Base-by-base conservation (phyloP, 92 coral and sea anemone species). In the Nematostella vectensis region DNA sequence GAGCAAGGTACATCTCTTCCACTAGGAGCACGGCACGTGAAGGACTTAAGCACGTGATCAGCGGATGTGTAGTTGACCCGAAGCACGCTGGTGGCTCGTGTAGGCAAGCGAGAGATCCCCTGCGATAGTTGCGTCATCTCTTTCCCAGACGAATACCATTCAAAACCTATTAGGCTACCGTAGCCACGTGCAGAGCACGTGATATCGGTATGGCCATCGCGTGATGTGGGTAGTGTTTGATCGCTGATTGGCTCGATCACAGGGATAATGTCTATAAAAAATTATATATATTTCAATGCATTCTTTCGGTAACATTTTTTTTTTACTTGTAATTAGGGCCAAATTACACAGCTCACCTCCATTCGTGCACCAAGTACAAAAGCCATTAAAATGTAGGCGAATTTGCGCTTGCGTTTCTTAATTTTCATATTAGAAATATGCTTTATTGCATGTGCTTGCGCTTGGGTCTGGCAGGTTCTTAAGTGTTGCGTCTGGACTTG, bases 51-150 rank as follows among this genome's bases (percentile, higher is more conserved):
- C 16, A 58, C 31, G 0, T 55, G 23, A 2, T 55, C 61, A 27
- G 61, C 61, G 6, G 61, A 55, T 29, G 40, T 55, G 44, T 55
- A 55, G 40, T 55, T 55, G 23, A 55, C 43, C 4, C 61, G 61
- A 28, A 55, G 61, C 9, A 8, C 16, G 9, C 29, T 20, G 28
- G 39, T 31, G 40, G 25, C 22, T 18, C 4, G 20, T 16, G 20
- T 1, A 27, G 21, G 22, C 2, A 44, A 3, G 3, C 61, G 16
- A 4, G 18, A 23, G n/a, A 27, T 30, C 23, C 18, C 40, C n/a
- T 16, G 23, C 9, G 61, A 55, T 21, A 27, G 24, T 18, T 16
- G 2, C 20, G 61, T 55, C 9, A 55, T 31, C 30, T 39, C 63
- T 21, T 36, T 58, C 3, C 24, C 49, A 22, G 22, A 22, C 1